A percentile compares a stretch with the other conserved stretches of the same genome.
Conservation (phyloP, 2,888 invertebrate species). For the Noctua comes region DNA sequence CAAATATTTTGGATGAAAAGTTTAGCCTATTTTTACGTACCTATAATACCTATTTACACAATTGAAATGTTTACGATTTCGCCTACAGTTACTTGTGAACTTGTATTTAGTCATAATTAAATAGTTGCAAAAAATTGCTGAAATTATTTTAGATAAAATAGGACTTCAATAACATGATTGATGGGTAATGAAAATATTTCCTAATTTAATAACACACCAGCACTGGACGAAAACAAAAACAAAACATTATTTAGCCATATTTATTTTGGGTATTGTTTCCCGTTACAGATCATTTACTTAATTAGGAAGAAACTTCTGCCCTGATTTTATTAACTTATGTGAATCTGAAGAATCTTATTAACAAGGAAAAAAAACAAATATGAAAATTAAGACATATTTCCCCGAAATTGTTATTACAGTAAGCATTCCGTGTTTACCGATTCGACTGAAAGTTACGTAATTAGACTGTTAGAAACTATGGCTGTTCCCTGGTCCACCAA, state of each 20-base stretch:
- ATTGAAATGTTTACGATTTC: neutral
- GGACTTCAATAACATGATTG: neutral
- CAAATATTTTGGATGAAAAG: conserved; percentile 3
- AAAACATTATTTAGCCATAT: neutral
- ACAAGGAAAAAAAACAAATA: neutral
- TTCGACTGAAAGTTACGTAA: conserved; percentile 9
- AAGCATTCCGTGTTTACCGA: conserved; percentile 19
- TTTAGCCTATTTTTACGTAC: conserved; percentile 16
- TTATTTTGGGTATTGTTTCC: conserved; percentile 13
- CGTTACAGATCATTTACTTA: neutral
- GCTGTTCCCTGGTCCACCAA: neutral
- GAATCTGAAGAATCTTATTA: neutral
- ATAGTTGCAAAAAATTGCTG: neutral
- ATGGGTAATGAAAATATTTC: neutral
- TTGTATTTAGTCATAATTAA: neutral
- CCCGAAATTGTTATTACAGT: conserved; percentile 7
- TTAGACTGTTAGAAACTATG: neutral
- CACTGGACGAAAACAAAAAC: neutral
- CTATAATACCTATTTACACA: neutral
- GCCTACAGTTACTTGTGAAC: neutral
- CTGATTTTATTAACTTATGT: conserved; percentile 6
- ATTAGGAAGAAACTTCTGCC: neutral
- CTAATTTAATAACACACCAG: neutral
- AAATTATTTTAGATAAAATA: neutral
- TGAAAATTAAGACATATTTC: neutral